Conservation (phyloP, 2,113 vertebrate species). For the Ailurus styani region DNA sequence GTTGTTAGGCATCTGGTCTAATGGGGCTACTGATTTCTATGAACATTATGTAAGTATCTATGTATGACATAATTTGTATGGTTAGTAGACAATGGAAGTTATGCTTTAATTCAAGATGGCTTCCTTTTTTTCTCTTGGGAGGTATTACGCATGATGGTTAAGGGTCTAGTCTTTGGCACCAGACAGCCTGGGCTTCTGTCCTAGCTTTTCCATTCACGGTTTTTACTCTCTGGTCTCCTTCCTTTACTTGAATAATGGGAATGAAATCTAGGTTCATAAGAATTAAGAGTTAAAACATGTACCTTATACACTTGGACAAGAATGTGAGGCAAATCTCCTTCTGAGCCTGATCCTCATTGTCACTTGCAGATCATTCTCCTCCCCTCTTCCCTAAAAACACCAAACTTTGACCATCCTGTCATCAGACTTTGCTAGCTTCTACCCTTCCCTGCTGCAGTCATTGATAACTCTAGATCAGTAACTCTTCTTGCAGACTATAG, state of each 20-base stretch:
- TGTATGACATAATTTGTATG: not conserved
- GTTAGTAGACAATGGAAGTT: not conserved
- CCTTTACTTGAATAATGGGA: not conserved
- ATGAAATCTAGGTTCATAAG: not conserved
- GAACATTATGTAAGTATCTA: not conserved
- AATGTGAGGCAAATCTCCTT: not conserved
- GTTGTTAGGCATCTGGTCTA: not conserved
- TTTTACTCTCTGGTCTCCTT: not conserved
- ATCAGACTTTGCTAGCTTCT: not conserved
- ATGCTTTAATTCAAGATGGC: not conserved
- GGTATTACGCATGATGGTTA: not conserved
- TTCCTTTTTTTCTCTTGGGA: not conserved
- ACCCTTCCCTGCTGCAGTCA: not conserved
- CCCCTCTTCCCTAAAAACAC: not conserved
- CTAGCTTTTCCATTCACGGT: not conserved
- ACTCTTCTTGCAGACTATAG: not conserved
- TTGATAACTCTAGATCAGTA: not conserved
- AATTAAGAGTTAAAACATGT: not conserved
- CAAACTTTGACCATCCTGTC: not conserved
- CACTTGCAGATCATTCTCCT: not conserved
- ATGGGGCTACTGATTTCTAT: not conserved
- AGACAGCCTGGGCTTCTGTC: not conserved
- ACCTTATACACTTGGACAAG: not conserved
- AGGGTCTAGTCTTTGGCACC: not conserved
- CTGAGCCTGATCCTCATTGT: not conserved